Evolutionary conservation across 2,888 invertebrate genomes (phyloP), one percentile per base, ranked within the genome.

Genomic region (Nysson spinosus): DNA sequence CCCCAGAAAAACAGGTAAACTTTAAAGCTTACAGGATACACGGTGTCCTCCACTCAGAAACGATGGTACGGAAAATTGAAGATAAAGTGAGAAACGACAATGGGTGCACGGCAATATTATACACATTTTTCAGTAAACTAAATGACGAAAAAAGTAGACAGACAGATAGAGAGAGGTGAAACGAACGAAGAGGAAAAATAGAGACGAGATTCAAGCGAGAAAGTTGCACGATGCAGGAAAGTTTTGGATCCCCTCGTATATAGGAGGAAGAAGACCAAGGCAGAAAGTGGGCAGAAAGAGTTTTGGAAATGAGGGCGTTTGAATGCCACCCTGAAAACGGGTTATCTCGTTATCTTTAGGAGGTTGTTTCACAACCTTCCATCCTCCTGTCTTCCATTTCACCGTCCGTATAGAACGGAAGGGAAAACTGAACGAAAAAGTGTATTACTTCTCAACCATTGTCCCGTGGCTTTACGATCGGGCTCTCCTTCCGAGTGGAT

Each of bases 261-360:
- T 22, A 44, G 22, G 20, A 24, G 17, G 12, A 20, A 11, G 16
- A 46, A 24, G 22, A 17, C 1, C 14, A 6, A 30, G 12, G 34
- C 24, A 17, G 28, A 12, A 12, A 39, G 28, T 3, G 22, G 5
- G 32, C 12, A 22, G 20, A 17, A 42, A 60, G 57, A 70, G 74
- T 78, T 82, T 78, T 74, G 74, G 70, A 81, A 83, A 83, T 83
- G 80, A 83, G 80, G 80, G 62, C 79, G 79, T 82, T 82, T 78
- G 75, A 79, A 83, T 83, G 81, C 82, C 72, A 75, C 60, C 65
- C 67, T 63, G 63, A 73, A 78, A 79, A 78, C 72, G 73, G 79
- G 79, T 80, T 82, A 82, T 80, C 81, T 81, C 72, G 80, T 83
- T 83, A 82, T 80, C 77, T 80, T 72, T 70, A 74, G 67, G 61